A percentile compares a stretch with the other conserved stretches of the same genome.
phyloP scores from a whole-genome alignment of 2,797 vertebrate species.

The Malacoraja senta region DNA sequence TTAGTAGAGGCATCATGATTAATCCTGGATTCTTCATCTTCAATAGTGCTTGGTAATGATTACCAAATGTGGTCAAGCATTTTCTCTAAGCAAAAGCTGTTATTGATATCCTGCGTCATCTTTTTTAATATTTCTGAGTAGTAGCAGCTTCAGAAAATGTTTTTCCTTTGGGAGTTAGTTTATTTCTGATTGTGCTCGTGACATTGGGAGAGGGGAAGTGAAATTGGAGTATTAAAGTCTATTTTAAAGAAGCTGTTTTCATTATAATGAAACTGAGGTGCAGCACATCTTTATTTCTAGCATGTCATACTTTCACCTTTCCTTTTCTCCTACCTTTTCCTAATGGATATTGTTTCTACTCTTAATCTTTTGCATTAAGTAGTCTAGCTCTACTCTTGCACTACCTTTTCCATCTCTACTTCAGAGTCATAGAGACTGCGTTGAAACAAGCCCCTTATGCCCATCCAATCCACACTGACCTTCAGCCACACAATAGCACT shows the following conservation, averaged over 20 bases:
- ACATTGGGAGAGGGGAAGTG: background rate
- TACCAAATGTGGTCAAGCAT: background rate
- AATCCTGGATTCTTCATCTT: background rate
- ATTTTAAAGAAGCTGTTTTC: background rate
- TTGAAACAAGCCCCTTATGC: no score
- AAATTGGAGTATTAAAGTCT: background rate
- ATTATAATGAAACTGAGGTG: background rate
- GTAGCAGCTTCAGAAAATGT: background rate
- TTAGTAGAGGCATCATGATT: background rate
- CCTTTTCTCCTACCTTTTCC: background rate
- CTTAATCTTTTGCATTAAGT: background rate
- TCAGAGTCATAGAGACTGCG: background rate
- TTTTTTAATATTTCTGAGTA: slow-evolving; percentile 1
- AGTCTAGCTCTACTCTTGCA: background rate
- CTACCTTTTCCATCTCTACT: background rate
- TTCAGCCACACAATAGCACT: no score
- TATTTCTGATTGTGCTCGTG: background rate
- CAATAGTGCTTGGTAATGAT: background rate
- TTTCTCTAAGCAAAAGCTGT: background rate
- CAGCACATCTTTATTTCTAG: background rate
- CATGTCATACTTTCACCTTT: background rate
- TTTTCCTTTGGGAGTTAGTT: background rate
- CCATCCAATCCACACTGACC: no score
- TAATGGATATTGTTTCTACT: background rate
- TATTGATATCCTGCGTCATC: background rate